Conservation (phyloP, 2,888 invertebrate species). For the Ligdia adustata region DNA sequence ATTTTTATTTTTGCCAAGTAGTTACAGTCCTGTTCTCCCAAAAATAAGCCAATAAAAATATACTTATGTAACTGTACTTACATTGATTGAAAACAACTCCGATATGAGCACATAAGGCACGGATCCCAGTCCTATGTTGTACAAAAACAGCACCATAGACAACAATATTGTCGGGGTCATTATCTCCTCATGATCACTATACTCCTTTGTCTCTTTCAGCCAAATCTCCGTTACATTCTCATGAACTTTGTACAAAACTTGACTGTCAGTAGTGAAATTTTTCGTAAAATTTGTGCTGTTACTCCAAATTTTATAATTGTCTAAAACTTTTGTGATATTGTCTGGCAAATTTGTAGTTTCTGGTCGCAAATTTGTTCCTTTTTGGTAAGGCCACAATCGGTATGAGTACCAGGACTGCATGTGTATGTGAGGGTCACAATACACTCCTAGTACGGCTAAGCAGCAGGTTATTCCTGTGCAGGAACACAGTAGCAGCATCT, state of each 20-base stretch:
- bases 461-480: slow-evolving; percentile 76
- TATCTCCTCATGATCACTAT: slow-evolving; percentile 45
- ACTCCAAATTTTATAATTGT: slow-evolving; percentile 4
- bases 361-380: slow-evolving; percentile 24
- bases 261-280: slow-evolving; percentile 46
- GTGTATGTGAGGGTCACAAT: slow-evolving; percentile 71
- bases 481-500: slow-evolving; percentile 73
- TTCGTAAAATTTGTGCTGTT: slow-evolving; percentile 37
- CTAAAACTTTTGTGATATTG: slow-evolving; percentile 36
- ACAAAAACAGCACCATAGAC: slow-evolving; percentile 69
- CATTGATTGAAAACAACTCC: slow-evolving; percentile 71
- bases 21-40: too few species aligned
- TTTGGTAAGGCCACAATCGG: slow-evolving; percentile 60
- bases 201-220: slow-evolving; percentile 45
- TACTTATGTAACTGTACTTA: too few species aligned
- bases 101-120: slow-evolving; percentile 77
- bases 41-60: too few species aligned
- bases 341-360: slow-evolving; percentile 32
- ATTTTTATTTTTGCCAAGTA: too few species aligned
- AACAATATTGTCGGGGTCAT: slow-evolving; percentile 69
- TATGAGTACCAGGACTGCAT: slow-evolving; percentile 66
- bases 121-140: slow-evolving; percentile 76
- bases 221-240: slow-evolving; percentile 38
- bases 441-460: slow-evolving; percentile 66
- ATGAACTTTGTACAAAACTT: slow-evolving; percentile 35